A percentile compares a stretch with the other conserved stretches of the same genome.
phyloP scores from a whole-genome alignment of 1,140 invertebrate genomes.

The Dendrolimus kikuchii region DNA sequence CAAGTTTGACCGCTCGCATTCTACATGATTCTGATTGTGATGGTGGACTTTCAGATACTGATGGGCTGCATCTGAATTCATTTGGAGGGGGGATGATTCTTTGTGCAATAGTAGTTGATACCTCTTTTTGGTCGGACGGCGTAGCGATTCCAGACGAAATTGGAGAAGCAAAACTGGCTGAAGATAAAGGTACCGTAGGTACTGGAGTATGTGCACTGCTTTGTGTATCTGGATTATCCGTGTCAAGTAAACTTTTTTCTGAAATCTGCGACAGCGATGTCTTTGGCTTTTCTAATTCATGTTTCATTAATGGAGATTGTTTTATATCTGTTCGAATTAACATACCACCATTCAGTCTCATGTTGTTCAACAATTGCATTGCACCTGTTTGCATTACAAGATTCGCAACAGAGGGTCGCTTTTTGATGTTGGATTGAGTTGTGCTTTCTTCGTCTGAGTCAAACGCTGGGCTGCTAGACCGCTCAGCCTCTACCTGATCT shows the following conservation, averaged over 20 bases:
- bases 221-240: constrained; percentile 68
- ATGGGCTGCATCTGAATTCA: constrained; percentile 79
- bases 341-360: constrained; percentile 73
- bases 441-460: constrained; percentile 94
- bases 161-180: constrained; percentile 49
- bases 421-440: constrained; percentile 67
- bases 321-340: constrained; percentile 63
- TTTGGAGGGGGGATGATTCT: constrained; percentile 83
- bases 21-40: constrained; percentile 74
- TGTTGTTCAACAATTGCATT: constrained; percentile 73
- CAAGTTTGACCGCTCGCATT: constrained; percentile 73
- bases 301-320: constrained; percentile 43
- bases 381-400: constrained; percentile 76
- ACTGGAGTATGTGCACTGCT: constrained; percentile 38
- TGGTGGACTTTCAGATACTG: constrained; percentile 75
- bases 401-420: constrained; percentile 76
- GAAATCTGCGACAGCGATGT: constrained; percentile 78
- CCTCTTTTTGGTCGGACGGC: constrained; percentile 62
- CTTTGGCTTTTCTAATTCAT: constrained; percentile 60
- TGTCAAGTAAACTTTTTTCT: constrained; percentile 76
- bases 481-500: constrained; percentile 84
- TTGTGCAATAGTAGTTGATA: constrained; percentile 73
- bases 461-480: constrained; percentile 95
- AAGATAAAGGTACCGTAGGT: constrained; percentile 40
- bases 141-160: constrained; percentile 55